Evolutionary conservation across 2,888 invertebrate species (phyloP), one percentile per base, ranked within the genome.

Genomic region (Steinernema carpocapsae): DNA sequence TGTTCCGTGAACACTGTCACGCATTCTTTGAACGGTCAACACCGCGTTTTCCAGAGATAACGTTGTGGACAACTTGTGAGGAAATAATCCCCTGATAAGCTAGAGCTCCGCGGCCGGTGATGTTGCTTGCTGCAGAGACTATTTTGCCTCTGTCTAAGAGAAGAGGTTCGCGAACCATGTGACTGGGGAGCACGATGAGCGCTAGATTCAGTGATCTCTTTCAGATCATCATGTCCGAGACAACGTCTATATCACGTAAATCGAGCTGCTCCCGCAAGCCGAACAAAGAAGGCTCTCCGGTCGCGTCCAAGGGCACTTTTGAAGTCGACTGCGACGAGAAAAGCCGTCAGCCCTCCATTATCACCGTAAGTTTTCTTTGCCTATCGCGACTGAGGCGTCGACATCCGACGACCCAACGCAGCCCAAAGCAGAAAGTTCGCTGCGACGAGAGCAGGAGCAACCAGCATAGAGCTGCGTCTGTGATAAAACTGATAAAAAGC

Each of bases 341-440:
- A 29, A 17, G 26, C 17, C 26, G 32, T 29, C 64, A 64, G 14
- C 64, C 64, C 7, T 64, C 64, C 10, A 29, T 64, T 32, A 64
- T 64, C 29, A 64, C 64, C 29, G 64, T 64, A 32, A 32, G 64
- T 64, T 64, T 64, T 12, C 26, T 56, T 56, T 56, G 26, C 26
- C 37, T 37, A 37, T 37, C 37, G 10, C 3, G 37, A 37, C 37
- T 10, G 4, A 22, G 4, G 48, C 48, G 56, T 24, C 29, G 64
- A 10, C 37, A 37, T 10, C 4, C 37, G 37, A 37, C 4, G 37
- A 37, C 37, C 37, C 10, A 37, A 37, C 37, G 37, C 37, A 6
- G 37, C 37, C n/a, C 37, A 37, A 37, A 37, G 37, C 37, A 37
- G 37, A 37, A 37, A 37, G 37, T 37, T 37, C 37, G 37, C 37